These are phyloP conservation scores for Megalopta genalis DNA, from an alignment of 1,140 invertebrate genomes.

Conservation along the genomic window DNA sequence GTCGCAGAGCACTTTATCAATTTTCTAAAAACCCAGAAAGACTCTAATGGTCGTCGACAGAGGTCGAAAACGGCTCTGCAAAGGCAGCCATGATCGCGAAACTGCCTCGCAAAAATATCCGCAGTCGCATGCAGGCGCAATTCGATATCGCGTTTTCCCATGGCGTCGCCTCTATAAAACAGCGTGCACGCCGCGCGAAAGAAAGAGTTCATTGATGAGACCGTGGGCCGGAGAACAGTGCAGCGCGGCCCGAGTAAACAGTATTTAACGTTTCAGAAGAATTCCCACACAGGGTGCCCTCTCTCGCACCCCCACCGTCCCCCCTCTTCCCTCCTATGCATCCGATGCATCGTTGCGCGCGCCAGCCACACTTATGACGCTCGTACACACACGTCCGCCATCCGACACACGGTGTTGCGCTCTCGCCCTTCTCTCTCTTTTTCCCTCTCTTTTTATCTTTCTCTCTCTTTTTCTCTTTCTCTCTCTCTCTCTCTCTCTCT, in stretches of 20 bases:
- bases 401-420: slow-evolving; percentile 26
- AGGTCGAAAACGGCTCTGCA: no score
- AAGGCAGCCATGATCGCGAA: background rate
- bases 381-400: slow-evolving; percentile 54
- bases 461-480: slow-evolving; percentile 23
- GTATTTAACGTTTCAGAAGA: slow-evolving; percentile 49
- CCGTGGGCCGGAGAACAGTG: background rate
- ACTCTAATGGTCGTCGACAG: background rate
- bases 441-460: slow-evolving; percentile 43
- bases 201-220: slow-evolving; percentile 50
- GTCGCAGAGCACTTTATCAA: no score
- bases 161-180: slow-evolving; percentile 12
- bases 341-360: slow-evolving; percentile 62
- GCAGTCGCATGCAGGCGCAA: background rate
- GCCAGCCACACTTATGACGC: slow-evolving; percentile 74
- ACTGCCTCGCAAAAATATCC: background rate
- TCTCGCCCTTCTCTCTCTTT: slow-evolving; percentile 46
- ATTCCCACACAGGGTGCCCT: slow-evolving; percentile 46
- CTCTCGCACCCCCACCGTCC: background rate
- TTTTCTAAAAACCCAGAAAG: no score
- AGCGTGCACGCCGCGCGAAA: slow-evolving; percentile 25
- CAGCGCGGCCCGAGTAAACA: slow-evolving; percentile 34
- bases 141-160: slow-evolving; percentile 29
- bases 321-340: slow-evolving; percentile 1
- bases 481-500: slow-evolving; percentile 40